Conservation (phyloP, 2,797 vertebrate species). For the Diceros bicornis region DNA sequence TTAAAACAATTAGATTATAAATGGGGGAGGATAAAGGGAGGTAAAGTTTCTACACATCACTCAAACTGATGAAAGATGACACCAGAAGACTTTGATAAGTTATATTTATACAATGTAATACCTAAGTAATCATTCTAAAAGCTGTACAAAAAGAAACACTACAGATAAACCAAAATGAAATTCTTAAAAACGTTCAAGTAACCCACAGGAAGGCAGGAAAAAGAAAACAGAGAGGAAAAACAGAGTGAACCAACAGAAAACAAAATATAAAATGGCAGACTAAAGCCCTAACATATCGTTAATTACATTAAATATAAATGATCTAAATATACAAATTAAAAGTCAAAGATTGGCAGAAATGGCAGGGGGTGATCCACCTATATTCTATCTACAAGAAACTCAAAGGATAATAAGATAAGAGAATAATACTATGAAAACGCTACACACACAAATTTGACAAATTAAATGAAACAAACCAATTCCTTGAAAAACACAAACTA, state of each 20-base stretch:
- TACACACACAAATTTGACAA: neutral
- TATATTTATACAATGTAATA: neutral
- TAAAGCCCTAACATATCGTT: neutral
- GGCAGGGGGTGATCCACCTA: neutral
- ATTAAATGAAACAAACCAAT: neutral
- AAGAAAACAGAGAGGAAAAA: neutral
- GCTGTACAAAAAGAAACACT: neutral
- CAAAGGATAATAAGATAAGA: neutral
- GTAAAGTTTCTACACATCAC: neutral
- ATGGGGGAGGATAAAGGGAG: neutral
- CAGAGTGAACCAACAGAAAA: neutral
- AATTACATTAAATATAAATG: slow-evolving; percentile 25
- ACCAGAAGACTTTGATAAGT: neutral
- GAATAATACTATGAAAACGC: neutral
- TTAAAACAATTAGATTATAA: neutral
- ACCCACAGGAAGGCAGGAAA: neutral
- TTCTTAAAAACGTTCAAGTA: neutral
- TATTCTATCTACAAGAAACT: neutral
- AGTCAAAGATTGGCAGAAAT: neutral
- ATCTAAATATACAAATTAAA: neutral
- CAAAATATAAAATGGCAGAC: neutral
- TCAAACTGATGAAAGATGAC: neutral
- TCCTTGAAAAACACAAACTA: neutral
- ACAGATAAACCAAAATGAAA: slow-evolving; percentile 8
- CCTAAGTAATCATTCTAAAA: neutral